Evolutionary conservation across 2,888 invertebrate genomes (phyloP).

Genomic region (Fragum fragum): DNA sequence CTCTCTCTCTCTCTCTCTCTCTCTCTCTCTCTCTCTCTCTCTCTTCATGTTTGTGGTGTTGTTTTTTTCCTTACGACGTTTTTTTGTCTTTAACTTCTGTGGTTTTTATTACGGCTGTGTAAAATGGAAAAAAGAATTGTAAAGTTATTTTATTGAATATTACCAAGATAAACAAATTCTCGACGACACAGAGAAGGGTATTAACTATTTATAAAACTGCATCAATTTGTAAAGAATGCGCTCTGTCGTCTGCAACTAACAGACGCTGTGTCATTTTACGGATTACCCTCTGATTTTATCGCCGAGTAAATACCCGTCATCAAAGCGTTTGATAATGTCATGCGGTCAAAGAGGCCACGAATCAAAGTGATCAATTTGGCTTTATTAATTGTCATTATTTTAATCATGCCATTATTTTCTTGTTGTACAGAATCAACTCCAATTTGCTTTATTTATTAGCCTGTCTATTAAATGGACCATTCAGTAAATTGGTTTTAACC

Average conservation of each 20-base stretch:
- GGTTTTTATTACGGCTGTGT: too few relatives aligned
- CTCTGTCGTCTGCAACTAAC: constrained; percentile 5
- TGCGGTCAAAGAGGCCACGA: constrained; percentile 25
- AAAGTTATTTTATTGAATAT: too few relatives aligned
- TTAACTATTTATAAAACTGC: background rate
- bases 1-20: too few relatives aligned
- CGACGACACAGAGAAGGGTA: too few relatives aligned
- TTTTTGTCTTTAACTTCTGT: too few relatives aligned
- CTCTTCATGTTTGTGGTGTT: too few relatives aligned
- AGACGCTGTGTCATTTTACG: constrained; percentile 28
- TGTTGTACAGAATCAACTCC: background rate
- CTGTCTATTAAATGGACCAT: background rate
- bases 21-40: too few relatives aligned
- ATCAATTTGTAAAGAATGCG: constrained; percentile 30
- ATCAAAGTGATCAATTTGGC: constrained; percentile 39
- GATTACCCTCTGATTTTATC: constrained; percentile 42
- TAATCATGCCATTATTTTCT: constrained; percentile 19
- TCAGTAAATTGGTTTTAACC: background rate
- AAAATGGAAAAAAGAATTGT: too few relatives aligned
- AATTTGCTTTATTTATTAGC: background rate
- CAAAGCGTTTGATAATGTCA: constrained; percentile 42
- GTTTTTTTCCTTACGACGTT: too few relatives aligned
- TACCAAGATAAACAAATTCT: too few relatives aligned
- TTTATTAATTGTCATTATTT: constrained; percentile 38
- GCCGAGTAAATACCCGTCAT: constrained; percentile 14